Evolutionary conservation across 2,797 vertebrate species (phyloP).

Genomic region (Poliocrania exsul): DNA sequence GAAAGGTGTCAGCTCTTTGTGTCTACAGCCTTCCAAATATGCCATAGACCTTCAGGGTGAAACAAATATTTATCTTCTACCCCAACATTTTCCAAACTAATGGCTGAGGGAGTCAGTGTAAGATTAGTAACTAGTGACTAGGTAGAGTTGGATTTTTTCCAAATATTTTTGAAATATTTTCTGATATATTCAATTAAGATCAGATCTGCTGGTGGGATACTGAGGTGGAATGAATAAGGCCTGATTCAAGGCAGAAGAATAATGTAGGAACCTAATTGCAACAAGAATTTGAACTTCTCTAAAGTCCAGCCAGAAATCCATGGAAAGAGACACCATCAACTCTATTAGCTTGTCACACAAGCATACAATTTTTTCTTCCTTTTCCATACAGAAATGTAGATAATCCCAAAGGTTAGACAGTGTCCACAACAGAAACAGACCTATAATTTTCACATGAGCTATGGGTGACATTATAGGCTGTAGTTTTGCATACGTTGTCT

Average conservation of each 20-base stretch:
- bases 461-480: background rate
- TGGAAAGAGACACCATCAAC: background rate
- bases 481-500: background rate
- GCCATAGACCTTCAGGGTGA: background rate
- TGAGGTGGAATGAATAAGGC: background rate
- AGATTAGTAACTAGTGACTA: background rate
- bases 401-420: background rate
- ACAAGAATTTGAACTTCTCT: background rate
- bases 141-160: background rate
- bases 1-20: background rate
- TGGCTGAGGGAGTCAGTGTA: background rate
- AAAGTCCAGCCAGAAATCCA: background rate
- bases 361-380: background rate
- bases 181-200: background rate
- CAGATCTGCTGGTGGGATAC: background rate
- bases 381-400: background rate
- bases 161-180: background rate
- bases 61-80: background rate
- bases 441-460: background rate
- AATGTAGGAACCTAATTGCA: background rate
- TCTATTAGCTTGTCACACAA: background rate
- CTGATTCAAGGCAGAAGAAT: background rate
- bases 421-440: background rate
- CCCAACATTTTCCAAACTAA: background rate
- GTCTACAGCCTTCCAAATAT: background rate